Conservation (phyloP, 1,140 invertebrate genomes). For the Scylla paramamosain region DNA sequence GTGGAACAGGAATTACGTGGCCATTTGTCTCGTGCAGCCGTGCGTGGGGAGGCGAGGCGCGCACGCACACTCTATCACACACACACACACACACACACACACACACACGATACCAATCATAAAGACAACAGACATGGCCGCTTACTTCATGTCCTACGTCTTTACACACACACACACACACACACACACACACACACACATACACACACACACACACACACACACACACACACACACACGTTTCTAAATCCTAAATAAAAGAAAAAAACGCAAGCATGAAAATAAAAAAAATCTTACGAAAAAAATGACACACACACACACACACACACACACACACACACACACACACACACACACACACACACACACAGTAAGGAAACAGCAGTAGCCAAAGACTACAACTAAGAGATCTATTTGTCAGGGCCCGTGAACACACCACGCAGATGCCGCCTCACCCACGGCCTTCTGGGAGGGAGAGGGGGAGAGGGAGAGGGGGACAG, state of each 20-base stretch:
- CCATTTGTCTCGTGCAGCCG: neutral
- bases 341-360: slow-evolving; percentile 46
- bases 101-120: neutral
- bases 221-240: slow-evolving; percentile 9
- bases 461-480: neutral
- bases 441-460: slow-evolving; percentile 41
- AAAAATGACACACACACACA: neutral
- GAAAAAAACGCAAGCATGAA: neutral
- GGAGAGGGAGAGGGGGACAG: neutral
- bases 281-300: too few relatives aligned
- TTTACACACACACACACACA: slow-evolving; percentile 26
- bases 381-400: slow-evolving; percentile 27
- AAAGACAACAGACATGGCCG: neutral
- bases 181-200: slow-evolving; percentile 40
- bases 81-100: slow-evolving; percentile 39
- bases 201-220: slow-evolving; percentile 44
- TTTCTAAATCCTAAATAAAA: neutral
- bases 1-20: slow-evolving; percentile 45
- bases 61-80: neutral
- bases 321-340: slow-evolving; percentile 50
- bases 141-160: neutral
- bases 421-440: slow-evolving; percentile 45
- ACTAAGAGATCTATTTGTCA: slow-evolving; percentile 39
- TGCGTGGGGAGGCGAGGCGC: neutral
- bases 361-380: slow-evolving; percentile 53